Base-by-base conservation (phyloP, 1,140 invertebrate species). In the Drosophila bipectinata region DNA sequence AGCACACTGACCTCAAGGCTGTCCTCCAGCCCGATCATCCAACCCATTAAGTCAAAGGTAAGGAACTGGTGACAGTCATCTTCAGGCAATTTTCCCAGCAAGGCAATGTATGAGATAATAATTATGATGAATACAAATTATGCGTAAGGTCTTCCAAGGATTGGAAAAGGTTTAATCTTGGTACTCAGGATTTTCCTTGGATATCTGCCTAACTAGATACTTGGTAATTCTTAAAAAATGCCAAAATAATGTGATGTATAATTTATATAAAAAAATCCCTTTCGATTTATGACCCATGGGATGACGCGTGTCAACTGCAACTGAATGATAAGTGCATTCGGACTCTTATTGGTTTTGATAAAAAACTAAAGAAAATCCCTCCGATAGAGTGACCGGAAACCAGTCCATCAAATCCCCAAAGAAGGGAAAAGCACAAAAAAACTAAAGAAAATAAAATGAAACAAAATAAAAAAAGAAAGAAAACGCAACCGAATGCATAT, bases 241-340 rank as follows among this genome's bases (percentile, higher is more conserved):
- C 18, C 41, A 44, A 44, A 44, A 44, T 12, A n/a, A 7, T 15
- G 7, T 12, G 34, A n/a, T 37, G 12, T 15, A 14, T 14, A 41
- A 41, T 41, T n/a, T 4, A n/a, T 41, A 1, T 41, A 1, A 6
- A 41, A 41, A 41, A 44, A 76, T 82, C 83, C 72, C 78, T 72
- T 87, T 75, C 66, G 41, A 78, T 87, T 85, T 82, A 79, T 79
- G 78, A 71, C 52, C 48, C 67, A 14, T 39, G 49, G 32, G 56
- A 51, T 61, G 49, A 21, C 68, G 59, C 34, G 51, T 45, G 28
- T 58, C 26, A 44, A 45, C 34, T 54, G 37, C 54, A 56, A 37
- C 48, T 60, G 58, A 74, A 68, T 77, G 82, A 85, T 85, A 87
- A 87, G 73, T 74, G 64, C 44, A 10, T 47, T 47, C 44, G 44